A percentile compares a stretch with the other conserved stretches of the same genome.
These are phyloP conservation scores for Campaea margaritaria DNA, from an alignment of 2,888 invertebrate species.

Conservation along the genomic window DNA sequence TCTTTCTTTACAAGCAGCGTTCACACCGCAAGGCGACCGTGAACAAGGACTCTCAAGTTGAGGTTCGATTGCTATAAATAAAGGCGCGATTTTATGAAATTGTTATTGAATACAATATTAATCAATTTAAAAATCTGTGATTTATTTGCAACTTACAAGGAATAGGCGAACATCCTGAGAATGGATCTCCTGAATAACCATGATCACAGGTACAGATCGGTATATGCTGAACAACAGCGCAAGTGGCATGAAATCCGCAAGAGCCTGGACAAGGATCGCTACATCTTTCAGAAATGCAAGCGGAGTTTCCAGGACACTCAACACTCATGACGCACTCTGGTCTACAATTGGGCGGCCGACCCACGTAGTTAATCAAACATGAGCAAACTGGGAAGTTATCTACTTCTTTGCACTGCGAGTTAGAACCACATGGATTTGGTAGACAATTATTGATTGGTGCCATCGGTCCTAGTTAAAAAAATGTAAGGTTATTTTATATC, in stretches of 20 bases:
- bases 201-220: slow-evolving; percentile 90
- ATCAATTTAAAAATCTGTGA: background rate
- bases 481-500: background rate
- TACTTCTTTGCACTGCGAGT: slow-evolving; percentile 89
- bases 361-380: slow-evolving; percentile 90
- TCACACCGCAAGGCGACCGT: slow-evolving; percentile 94
- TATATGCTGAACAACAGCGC: slow-evolving; percentile 89
- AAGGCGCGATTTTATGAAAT: slow-evolving; percentile 6
- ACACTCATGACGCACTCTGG: slow-evolving; percentile 90
- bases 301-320: slow-evolving; percentile 89
- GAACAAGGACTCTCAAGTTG: slow-evolving; percentile 87
- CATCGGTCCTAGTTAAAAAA: slow-evolving; percentile 52
- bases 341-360: slow-evolving; percentile 91
- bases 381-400: slow-evolving; percentile 90
- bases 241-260: slow-evolving; percentile 90
- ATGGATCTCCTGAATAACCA: slow-evolving; percentile 91
- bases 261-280: slow-evolving; percentile 90
- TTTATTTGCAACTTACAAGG: slow-evolving; percentile 79
- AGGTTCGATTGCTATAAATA: slow-evolving; percentile 82
- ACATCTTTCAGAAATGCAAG: slow-evolving; percentile 90
- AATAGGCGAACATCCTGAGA: slow-evolving; percentile 88
- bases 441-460: slow-evolving; percentile 86
- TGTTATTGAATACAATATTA: background rate
- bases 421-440: slow-evolving; percentile 91
- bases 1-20: slow-evolving; percentile 93